Base-by-base conservation (phyloP, 2,888 invertebrate species). In the Caenorhabditis angaria region DNA sequence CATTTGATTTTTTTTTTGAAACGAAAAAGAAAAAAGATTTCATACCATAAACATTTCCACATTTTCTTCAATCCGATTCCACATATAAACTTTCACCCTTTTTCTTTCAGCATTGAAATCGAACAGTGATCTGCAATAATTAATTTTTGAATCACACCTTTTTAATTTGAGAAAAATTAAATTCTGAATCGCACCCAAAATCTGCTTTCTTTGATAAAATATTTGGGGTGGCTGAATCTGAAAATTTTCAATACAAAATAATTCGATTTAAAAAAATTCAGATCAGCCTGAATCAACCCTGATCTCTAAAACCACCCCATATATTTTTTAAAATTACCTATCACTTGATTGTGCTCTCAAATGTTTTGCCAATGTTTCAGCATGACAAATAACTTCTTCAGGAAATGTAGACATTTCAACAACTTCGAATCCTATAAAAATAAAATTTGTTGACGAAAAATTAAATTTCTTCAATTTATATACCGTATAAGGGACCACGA, bases 401-500 rank as follows among this genome's bases (percentile, higher is more conserved):
- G 10, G 89, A 88, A 77, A 85, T 1, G 88, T 87, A 1, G 89
- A 88, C 63, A 89, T 72, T 66, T 88, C 87, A 20, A 88, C 88
- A 29, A 89, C 77, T 61, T 88, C 88, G 58, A 89, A 83, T 25
- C 88, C 89, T 89, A n/a, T n/a, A n/a, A n/a, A 12, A 50, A 50
- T 41, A 32, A 32, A 32, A 32, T 32, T 8, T n/a, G n/a, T n/a
- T n/a, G n/a, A n/a, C n/a, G n/a, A n/a, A n/a, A n/a, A n/a, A n/a
- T n/a, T n/a, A n/a, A n/a, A n/a, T 32, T 32, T 32, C 32, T 32
- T 5, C 48, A 48, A 14, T 14, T 58, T 61, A 61, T 61, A 58
- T 61, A 89, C 89, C 82, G 84, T 89, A 70, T 80, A 88, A 65
- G 84, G 84, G 74, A 78, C 85, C 86, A 54, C 75, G 71, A 65